These are phyloP conservation scores for Cataglyphis altisquamis DNA, from an alignment of 2,888 invertebrate species.

Conservation along the genomic window DNA sequence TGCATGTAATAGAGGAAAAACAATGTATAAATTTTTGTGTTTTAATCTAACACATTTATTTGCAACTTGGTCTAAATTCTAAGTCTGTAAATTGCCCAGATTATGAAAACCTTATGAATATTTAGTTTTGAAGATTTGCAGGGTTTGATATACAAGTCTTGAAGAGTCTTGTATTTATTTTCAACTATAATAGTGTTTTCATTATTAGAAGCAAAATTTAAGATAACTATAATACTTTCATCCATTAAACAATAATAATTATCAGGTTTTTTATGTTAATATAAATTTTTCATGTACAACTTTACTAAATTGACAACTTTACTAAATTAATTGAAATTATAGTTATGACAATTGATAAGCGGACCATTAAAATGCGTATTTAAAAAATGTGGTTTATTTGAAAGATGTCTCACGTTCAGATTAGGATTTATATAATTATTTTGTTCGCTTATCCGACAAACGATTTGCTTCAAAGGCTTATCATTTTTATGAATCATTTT, in stretches of 20 bases:
- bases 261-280: slow-evolving; percentile 1
- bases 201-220: slow-evolving; percentile 4
- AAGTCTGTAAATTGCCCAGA: neutral
- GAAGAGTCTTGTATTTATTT: neutral
- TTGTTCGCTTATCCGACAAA: neutral
- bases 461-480: slow-evolving; percentile 12
- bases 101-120: neutral
- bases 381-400: neutral
- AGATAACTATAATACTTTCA: slow-evolving; percentile 11
- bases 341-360: neutral
- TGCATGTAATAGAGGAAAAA: slow-evolving; percentile 10
- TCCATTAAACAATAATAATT: neutral
- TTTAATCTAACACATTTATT: slow-evolving; percentile 26
- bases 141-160: slow-evolving; percentile 9
- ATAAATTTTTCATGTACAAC: neutral
- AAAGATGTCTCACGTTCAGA: neutral
- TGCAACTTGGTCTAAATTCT: neutral
- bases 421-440: slow-evolving; percentile 4
- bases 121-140: neutral
- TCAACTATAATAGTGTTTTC: neutral
- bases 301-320: neutral
- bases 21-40: neutral
- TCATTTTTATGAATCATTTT: slow-evolving; percentile 15
- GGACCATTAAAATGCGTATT: neutral
- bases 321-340: neutral